A percentile compares a stretch with the other conserved stretches of the same genome.
Conservation (phyloP, 2,888 invertebrate genomes). For the Scaptomyza caliginosa region DNA sequence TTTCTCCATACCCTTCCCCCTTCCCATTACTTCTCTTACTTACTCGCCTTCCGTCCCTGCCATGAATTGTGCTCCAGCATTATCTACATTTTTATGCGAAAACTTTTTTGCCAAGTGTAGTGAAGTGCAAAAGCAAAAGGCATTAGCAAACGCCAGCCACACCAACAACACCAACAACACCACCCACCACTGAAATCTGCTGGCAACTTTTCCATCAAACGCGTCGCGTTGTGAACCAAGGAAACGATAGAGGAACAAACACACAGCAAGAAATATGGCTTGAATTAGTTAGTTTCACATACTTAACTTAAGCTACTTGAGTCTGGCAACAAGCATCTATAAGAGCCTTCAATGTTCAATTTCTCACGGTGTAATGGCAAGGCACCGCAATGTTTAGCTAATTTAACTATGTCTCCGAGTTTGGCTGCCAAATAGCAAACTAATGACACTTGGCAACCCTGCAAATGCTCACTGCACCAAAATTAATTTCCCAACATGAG, state of each 20-base stretch:
- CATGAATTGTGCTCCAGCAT: conserved; percentile 33
- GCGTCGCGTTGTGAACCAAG: not conserved
- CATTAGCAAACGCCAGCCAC: conserved; percentile 41
- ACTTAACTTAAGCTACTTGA: no score
- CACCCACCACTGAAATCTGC: conserved; percentile 2
- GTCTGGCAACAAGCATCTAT: no score
- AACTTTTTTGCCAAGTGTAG: conserved; percentile 66
- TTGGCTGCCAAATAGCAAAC: conserved; percentile 71
- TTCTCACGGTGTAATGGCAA: conserved; percentile 12
- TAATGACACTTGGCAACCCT: conserved; percentile 75
- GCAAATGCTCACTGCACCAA: conserved; percentile 48
- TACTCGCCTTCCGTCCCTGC: not conserved
- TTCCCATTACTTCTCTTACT: no score
- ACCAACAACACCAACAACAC: not conserved
- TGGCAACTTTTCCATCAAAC: conserved; percentile 54
- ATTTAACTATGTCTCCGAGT: conserved; percentile 74
- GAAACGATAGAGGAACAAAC: not conserved
- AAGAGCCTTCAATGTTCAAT: no score
- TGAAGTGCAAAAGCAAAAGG: conserved; percentile 74
- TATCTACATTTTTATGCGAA: conserved; percentile 76
- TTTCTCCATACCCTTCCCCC: no score
- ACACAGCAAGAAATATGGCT: not conserved
- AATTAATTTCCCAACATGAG: conserved; percentile 66
- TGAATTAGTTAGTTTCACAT: no score
- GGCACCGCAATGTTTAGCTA: conserved; percentile 76